Evolutionary conservation across 2,888 invertebrate species (phyloP).

Genomic region (Augiades crinisus): DNA sequence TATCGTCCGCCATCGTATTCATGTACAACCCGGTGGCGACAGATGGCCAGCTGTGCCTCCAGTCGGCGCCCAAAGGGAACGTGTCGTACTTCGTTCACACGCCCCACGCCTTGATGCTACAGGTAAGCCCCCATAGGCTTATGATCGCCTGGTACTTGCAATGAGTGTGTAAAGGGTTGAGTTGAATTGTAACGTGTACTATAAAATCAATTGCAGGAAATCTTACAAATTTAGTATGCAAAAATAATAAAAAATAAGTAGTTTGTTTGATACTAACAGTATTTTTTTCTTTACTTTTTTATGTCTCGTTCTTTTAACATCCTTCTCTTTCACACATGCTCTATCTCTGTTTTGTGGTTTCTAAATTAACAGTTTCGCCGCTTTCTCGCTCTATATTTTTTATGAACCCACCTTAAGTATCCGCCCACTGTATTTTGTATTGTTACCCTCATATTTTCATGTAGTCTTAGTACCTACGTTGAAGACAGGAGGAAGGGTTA

Average conservation of each 20-base stretch:
- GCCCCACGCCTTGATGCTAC: conserved; percentile 99
- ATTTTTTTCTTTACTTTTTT: no score
- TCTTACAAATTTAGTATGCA: not conserved
- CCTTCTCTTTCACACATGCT: no score
- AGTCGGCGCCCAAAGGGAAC: conserved; percentile 99
- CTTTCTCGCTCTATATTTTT: not conserved
- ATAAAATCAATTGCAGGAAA: not conserved
- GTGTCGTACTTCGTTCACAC: conserved; percentile 99
- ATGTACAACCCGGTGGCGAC: conserved; percentile 99
- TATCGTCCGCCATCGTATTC: conserved; percentile 98
- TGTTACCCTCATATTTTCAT: not conserved
- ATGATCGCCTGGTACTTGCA: conserved; percentile 40
- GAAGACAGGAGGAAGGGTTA: not conserved
- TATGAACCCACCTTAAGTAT: not conserved
- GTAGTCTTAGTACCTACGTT: not conserved
- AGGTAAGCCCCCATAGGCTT: conserved; percentile 81
- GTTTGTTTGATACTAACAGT: no score
- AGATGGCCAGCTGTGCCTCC: conserved; percentile 98
- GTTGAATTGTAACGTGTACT: not conserved
- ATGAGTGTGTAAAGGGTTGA: conserved; percentile 14
- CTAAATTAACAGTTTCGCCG: no score
- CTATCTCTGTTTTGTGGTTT: no score
- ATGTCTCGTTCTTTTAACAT: no score
- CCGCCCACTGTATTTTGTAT: not conserved
- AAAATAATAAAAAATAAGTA: no score